phyloP scores from a whole-genome alignment of 2,113 vertebrate species.

The Vireo altiloquus region DNA sequence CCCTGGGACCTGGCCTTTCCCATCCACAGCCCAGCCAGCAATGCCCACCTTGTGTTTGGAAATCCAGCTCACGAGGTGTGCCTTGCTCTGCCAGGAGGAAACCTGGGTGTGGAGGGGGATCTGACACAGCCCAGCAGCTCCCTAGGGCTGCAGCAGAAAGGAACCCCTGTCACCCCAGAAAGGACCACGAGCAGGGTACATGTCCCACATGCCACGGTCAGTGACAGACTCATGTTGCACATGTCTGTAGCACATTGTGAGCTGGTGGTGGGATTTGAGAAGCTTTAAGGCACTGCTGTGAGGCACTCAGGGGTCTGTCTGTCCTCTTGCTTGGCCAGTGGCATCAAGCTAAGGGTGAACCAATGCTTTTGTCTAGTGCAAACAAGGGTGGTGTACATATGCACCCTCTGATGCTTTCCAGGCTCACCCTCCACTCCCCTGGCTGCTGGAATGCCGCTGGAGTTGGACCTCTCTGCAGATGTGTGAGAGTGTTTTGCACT shows the following conservation, averaged over 20 bases:
- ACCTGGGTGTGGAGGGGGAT: fast-evolving
- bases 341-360: background rate
- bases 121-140: background rate
- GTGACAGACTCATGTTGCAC: fast-evolving
- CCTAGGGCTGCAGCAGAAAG: background rate
- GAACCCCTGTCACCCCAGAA: background rate
- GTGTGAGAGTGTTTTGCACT: background rate
- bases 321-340: background rate
- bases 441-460: background rate
- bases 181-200: background rate
- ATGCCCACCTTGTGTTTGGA: background rate
- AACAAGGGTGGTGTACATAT: background rate
- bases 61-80: background rate
- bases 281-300: background rate
- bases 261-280: background rate
- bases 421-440: background rate
- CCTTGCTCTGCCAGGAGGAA: background rate
- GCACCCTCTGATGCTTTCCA: background rate
- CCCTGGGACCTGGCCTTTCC: fast-evolving
- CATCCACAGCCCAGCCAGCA: background rate
- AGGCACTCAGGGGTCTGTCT: background rate
- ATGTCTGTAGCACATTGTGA: background rate
- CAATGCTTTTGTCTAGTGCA: background rate
- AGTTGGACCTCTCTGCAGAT: background rate
- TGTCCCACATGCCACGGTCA: fast-evolving